Evolutionary conservation across 2,113 vertebrate species (phyloP).

Genomic region (Rhinolophus ferrumequinum): DNA sequence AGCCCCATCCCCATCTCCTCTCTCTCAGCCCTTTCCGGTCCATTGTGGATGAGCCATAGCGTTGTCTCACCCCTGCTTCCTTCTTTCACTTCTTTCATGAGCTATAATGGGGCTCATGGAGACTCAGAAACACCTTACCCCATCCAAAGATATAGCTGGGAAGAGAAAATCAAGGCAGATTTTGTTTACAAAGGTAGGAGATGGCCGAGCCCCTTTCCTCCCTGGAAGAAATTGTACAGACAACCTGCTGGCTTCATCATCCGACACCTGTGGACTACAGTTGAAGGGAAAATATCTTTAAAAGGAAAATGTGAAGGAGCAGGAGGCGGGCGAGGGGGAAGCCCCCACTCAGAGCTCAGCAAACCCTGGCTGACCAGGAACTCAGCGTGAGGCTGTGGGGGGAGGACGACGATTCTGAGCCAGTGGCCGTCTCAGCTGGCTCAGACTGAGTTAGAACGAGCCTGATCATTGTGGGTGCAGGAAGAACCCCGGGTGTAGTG

Average conservation of each 20-base stretch:
- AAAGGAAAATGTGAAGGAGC: not conserved
- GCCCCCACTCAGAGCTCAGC: not conserved
- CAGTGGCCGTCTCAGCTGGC: accelerated
- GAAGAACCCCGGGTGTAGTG: too few species aligned
- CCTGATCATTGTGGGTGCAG: not conserved
- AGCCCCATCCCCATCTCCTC: not conserved
- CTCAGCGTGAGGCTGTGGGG: accelerated
- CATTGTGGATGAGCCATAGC: too few species aligned
- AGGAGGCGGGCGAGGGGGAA: not conserved
- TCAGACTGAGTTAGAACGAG: not conserved
- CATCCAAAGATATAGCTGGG: not conserved
- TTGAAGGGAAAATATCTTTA: not conserved
- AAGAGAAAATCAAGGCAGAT: not conserved
- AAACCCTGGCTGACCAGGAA: not conserved
- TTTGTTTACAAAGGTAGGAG: constrained; percentile 3
- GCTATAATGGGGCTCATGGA: not conserved
- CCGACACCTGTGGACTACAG: accelerated
- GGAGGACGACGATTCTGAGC: not conserved
- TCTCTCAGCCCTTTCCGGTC: not conserved
- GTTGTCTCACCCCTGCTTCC: not conserved
- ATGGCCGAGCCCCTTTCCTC: not conserved
- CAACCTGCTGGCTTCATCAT: not conserved
- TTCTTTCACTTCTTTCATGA: not conserved
- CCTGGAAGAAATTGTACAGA: not conserved
- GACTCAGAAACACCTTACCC: not conserved